Evolutionary conservation across 1,140 invertebrate genomes (phyloP).

Genomic region (Augochlora pura): DNA sequence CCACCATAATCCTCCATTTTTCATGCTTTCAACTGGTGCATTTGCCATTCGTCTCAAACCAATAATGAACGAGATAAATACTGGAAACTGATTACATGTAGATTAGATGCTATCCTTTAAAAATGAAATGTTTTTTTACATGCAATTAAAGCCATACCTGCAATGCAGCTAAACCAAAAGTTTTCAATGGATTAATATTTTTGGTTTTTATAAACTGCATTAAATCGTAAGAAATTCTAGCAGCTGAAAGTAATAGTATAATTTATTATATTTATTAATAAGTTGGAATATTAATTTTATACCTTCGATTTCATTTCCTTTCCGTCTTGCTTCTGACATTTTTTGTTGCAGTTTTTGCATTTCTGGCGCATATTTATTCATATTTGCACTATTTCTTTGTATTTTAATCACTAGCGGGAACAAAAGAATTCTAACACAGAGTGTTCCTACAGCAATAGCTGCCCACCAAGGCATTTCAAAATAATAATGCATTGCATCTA

Average conservation of each 20-base stretch:
- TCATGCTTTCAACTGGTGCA: conserved; percentile 92
- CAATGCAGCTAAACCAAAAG: conserved; percentile 88
- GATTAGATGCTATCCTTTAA: conserved; percentile 5
- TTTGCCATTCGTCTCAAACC: conserved; percentile 92
- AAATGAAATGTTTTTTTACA: not conserved
- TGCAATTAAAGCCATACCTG: conserved; percentile 82
- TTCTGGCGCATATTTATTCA: conserved; percentile 91
- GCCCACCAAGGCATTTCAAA: conserved; percentile 94
- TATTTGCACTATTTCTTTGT: conserved; percentile 88
- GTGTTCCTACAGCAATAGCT: conserved; percentile 88
- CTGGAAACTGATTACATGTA: conserved; percentile 83
- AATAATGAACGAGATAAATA: conserved; percentile 96
- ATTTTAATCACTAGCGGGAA: conserved; percentile 91
- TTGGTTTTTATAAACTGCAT: conserved; percentile 90
- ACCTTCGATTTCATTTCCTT: conserved; percentile 90
- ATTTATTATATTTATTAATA: not conserved
- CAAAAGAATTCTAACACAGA: conserved; percentile 85
- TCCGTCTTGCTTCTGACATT: conserved; percentile 90
- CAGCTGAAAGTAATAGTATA: conserved; percentile 78
- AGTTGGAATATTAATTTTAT: conserved; percentile 17
- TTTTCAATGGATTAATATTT: conserved; percentile 89
- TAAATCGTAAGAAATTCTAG: conserved; percentile 87
- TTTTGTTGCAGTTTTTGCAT: conserved; percentile 89
- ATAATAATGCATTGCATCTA: conserved; percentile 91
- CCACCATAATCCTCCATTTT: conserved; percentile 94